Evolutionary conservation across 2,888 invertebrate species (phyloP).

Genomic region (Volucella inanis): DNA sequence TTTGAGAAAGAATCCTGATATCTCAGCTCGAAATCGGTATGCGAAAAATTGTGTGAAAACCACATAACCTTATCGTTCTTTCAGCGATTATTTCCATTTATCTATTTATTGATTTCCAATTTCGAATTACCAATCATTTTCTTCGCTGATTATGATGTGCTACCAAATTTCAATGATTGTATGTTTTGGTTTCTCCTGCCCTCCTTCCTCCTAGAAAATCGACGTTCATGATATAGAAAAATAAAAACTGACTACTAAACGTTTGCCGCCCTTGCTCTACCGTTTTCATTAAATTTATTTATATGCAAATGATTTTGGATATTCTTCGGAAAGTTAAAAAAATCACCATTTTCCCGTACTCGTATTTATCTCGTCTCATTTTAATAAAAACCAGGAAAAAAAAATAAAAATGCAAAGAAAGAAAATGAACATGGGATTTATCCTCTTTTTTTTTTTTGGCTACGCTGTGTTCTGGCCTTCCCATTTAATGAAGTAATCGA

Average conservation of each 20-base stretch:
- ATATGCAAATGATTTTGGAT: slow-evolving; percentile 68
- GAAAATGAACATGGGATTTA: slow-evolving; percentile 52
- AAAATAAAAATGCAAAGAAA: slow-evolving; percentile 28
- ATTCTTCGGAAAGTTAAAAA: slow-evolving; percentile 21
- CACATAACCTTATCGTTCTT: background rate
- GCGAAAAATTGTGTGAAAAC: slow-evolving; percentile 21
- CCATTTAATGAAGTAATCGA: slow-evolving; percentile 62
- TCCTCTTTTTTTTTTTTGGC: slow-evolving; percentile 10
- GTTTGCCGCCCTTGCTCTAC: slow-evolving; percentile 37
- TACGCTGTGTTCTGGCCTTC: background rate
- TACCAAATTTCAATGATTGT: slow-evolving; percentile 26
- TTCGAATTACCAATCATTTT: slow-evolving; percentile 12
- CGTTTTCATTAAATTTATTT: slow-evolving; percentile 60
- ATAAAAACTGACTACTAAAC: slow-evolving; percentile 20
- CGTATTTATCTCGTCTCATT: slow-evolving; percentile 40
- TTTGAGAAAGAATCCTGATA: background rate
- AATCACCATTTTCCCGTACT: slow-evolving; percentile 32
- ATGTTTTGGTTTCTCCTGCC: background rate
- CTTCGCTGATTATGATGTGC: slow-evolving; percentile 22
- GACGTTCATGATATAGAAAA: slow-evolving; percentile 1
- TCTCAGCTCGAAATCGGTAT: background rate
- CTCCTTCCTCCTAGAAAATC: slow-evolving; percentile 4
- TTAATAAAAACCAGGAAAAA: slow-evolving; percentile 46
- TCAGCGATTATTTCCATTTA: slow-evolving; percentile 44
- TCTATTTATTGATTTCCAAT: slow-evolving; percentile 53